Base-by-base conservation (phyloP, 2,888 invertebrate genomes). In the Autographa pulchrina region DNA sequence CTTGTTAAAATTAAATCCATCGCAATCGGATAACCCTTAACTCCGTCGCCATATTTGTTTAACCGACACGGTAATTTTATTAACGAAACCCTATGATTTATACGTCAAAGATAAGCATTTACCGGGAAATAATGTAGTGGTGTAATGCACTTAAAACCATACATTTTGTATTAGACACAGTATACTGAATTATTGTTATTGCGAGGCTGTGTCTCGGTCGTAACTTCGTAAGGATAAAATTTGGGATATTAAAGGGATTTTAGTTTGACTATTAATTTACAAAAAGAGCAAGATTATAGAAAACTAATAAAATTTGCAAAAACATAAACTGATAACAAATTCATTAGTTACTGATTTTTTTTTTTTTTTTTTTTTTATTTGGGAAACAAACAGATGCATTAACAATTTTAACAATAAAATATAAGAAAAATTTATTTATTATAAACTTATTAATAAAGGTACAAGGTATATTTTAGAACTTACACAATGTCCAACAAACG, bases 41-140 rank as follows among this genome's bases (percentile, higher is more conserved):
- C 14, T 43, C 25, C 60, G 72, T 70, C 65, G 35, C 61, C 25
- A 43, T 35, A 74, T 74, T 70, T 70, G 54, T 20, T 32, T 70
- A 67, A 68, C 67, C 74, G 72, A 74, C 74, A 70, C 62, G 70
- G 68, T 81, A 67, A 76, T 74, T 67, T 68, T 71, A 70, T 68
- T 74, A 72, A 70, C 75, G 68, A 76, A 81, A 83, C 65, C 63
- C 38, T 72, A 76, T 83, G 82, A 83, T 79, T 83, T 77, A 82
- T 76, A 70, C 9, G 35, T 59, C 31, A 60, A 43, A 83, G 80
- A 83, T 83, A 79, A 81, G 68, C 56, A 35, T 76, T 76, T 81
- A 74, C 77, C 69, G 58, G n/a, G 61, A 73, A 74, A 70, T 76
- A 77, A 76, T 70, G 68, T 25, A 70, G 62, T 67, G 68, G 66